Evolutionary conservation across 2,113 vertebrate species (phyloP).

Genomic region (Ailurus styani): DNA sequence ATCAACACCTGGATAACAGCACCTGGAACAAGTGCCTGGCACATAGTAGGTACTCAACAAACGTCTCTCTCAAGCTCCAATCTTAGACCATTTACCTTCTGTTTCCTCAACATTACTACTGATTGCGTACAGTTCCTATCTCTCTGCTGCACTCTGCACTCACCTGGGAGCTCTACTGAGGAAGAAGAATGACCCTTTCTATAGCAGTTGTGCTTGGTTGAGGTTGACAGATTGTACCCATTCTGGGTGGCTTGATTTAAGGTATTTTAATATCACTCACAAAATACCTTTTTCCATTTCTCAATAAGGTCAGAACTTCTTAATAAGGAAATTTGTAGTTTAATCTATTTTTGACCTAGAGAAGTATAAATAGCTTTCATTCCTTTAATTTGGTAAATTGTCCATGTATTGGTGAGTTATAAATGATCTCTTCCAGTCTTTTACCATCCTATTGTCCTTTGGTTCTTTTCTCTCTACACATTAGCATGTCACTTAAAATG

Average conservation of each 20-base stretch:
- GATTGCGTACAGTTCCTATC: not conserved
- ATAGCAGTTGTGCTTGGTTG: not conserved
- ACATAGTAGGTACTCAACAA: not conserved
- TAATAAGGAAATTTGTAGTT: not conserved
- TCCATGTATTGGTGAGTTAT: not conserved
- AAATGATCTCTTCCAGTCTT: not conserved
- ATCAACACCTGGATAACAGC: too few species aligned
- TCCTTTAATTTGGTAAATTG: constrained; percentile 17
- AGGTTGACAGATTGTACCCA: not conserved
- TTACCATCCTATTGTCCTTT: not conserved
- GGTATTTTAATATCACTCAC: constrained; percentile 1
- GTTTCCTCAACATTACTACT: not conserved
- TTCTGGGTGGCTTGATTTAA: not conserved
- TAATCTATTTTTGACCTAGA: not conserved
- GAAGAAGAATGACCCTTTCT: not conserved
- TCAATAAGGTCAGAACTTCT: not conserved
- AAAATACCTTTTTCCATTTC: not conserved
- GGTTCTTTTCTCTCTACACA: not conserved
- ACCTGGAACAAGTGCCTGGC: not conserved
- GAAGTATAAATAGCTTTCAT: not conserved
- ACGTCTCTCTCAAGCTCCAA: not conserved
- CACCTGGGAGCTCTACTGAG: not conserved
- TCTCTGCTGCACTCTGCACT: not conserved
- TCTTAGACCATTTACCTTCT: not conserved
- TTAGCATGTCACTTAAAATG: not conserved